Conservation (phyloP, 2,797 vertebrate genomes). For the Rhinoraja longicauda region DNA sequence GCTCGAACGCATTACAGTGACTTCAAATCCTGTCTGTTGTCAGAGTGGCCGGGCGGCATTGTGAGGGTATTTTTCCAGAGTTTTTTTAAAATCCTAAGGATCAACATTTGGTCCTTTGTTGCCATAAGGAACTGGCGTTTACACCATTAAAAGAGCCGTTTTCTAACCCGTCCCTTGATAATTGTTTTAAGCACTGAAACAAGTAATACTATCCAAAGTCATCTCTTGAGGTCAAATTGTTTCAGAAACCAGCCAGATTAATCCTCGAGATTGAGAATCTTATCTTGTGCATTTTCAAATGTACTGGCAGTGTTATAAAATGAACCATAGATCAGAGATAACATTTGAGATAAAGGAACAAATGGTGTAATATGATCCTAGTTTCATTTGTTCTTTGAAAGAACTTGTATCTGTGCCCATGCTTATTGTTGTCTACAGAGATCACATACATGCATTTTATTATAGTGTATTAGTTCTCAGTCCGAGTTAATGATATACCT, state of each 20-base stretch:
- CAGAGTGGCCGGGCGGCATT: conserved; percentile 40
- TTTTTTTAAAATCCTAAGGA: conserved; percentile 43
- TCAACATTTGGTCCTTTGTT: conserved; percentile 47
- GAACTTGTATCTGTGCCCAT: neutral
- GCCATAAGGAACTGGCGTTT: conserved; percentile 53
- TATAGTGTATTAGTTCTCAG: neutral
- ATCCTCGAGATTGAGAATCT: conserved; percentile 68
- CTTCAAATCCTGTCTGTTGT: conserved; percentile 40
- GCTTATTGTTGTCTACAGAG: neutral
- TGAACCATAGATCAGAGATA: conserved; percentile 58
- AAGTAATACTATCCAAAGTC: conserved; percentile 62
- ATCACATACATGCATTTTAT: neutral
- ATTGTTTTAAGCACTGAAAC: conserved; percentile 58
- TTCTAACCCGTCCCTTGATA: conserved; percentile 54
- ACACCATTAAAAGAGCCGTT: conserved; percentile 51
- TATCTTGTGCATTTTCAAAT: conserved; percentile 62
- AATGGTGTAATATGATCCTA: conserved; percentile 45
- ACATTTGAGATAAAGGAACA: conserved; percentile 51
- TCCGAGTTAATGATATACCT: neutral
- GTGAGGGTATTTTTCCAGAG: conserved; percentile 41
- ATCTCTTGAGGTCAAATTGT: conserved; percentile 61
- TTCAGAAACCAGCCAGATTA: conserved; percentile 61
- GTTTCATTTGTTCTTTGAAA: conserved; percentile 25
- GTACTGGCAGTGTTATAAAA: conserved; percentile 61
- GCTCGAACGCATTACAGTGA: conserved; percentile 41